phyloP scores from a whole-genome alignment of 2,113 vertebrate species.

The Morone saxatilis region DNA sequence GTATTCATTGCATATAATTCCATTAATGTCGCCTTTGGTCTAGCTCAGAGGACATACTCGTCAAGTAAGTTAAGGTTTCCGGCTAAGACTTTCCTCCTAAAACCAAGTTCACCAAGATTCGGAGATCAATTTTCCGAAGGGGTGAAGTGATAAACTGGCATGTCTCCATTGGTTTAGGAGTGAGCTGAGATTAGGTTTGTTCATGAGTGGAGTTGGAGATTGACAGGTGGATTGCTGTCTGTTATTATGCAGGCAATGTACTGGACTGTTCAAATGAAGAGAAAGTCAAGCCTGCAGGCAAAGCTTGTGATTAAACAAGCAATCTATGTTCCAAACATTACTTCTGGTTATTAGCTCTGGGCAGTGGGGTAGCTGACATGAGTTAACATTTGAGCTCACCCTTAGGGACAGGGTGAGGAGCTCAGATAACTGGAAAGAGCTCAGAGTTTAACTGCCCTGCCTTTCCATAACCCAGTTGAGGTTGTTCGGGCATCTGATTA shows the following conservation, averaged over 20 bases:
- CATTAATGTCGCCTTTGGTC: neutral
- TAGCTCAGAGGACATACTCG: neutral
- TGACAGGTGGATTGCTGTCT: conserved; percentile 9
- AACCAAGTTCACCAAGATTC: neutral
- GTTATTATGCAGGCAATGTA: neutral
- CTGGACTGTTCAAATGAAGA: conserved; percentile 19
- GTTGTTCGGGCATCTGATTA: conserved; percentile 31
- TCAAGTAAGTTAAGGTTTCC: neutral
- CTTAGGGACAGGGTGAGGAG: conserved; percentile 28
- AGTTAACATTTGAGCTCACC: conserved; percentile 40
- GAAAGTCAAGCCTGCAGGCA: conserved; percentile 26
- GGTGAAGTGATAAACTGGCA: neutral
- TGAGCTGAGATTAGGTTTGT: neutral
- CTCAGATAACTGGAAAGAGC: conserved; percentile 51
- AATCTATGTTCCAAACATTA: conserved; percentile 34
- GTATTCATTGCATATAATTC: neutral
- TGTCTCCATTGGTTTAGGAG: neutral
- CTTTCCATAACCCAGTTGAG: conserved; percentile 13
- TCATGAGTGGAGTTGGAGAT: conserved; percentile 7
- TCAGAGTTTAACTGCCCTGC: neutral
- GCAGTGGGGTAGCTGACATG: conserved; percentile 32
- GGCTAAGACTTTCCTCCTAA: neutral
- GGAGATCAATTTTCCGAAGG: neutral
- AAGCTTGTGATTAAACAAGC: conserved; percentile 19
- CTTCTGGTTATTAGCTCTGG: conserved; percentile 47